phyloP scores from a whole-genome alignment of 2,797 vertebrate species.

The Melanotaenia maccullochi region DNA sequence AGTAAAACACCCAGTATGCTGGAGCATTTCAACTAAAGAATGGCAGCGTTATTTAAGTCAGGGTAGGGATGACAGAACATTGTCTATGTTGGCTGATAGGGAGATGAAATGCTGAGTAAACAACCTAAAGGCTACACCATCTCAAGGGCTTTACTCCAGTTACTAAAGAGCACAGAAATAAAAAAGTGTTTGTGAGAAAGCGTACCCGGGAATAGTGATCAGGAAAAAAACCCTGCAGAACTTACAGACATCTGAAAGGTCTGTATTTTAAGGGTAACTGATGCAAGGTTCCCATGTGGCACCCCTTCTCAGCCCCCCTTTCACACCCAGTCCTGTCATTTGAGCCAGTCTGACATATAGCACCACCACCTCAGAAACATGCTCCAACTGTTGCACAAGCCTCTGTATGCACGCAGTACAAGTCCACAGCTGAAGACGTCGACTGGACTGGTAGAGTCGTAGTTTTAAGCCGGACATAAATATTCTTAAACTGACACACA shows the following conservation, averaged over 20 bases:
- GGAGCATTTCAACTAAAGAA: slow-evolving; percentile 11
- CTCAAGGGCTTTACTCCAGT: slow-evolving; percentile 23
- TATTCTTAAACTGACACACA: not conserved
- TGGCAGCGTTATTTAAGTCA: not conserved
- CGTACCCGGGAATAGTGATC: not conserved
- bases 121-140: slow-evolving; percentile 35
- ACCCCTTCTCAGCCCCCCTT: slow-evolving; percentile 14
- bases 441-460: not conserved
- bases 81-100: not conserved
- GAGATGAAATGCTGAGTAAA: slow-evolving; percentile 51
- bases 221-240: not conserved
- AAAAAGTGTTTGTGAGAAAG: not conserved
- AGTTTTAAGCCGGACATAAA: too few species aligned
- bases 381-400: slow-evolving; percentile 59
- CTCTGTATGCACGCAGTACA: slow-evolving; percentile 20
- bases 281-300: not conserved
- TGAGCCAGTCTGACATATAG: slow-evolving; percentile 46
- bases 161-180: not conserved
- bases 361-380: slow-evolving; percentile 35
- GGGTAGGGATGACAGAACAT: slow-evolving; percentile 20
- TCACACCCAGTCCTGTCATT: slow-evolving; percentile 48
- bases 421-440: slow-evolving; percentile 20
- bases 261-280: slow-evolving; percentile 14
- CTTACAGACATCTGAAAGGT: not conserved
- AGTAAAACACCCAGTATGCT: slow-evolving; percentile 11